Base-by-base conservation (phyloP, 2,888 invertebrate genomes). In the Alitta virens region DNA sequence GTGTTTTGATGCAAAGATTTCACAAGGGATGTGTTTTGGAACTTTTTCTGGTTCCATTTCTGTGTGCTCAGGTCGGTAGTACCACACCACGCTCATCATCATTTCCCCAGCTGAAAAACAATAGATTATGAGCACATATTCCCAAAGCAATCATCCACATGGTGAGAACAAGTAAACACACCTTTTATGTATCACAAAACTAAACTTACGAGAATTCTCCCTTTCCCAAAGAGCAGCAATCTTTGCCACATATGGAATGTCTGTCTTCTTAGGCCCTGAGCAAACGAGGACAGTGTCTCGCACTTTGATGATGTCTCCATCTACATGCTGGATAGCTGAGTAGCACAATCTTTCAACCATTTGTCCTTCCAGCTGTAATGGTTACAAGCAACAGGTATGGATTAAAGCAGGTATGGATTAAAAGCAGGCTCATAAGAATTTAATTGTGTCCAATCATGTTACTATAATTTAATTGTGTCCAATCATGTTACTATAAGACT, bases 71-170 rank as follows among this genome's bases (percentile, higher is more conserved):
- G 96, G 96, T 75, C 96, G 88, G 84, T 97, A 97, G 85, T 95
- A 97, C 97, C 97, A 97, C 70, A 96, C 85, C 65, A 97, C 85
- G 2, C 94, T 94, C 85, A 96, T 91, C 94, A 94, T 94, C 94
- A 96, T 95, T 84, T 96, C 95, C 64, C 92, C 95, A 94, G 82
- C 0, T 33, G 33, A 12, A 82, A 78, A 63, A 66, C 49, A 60
- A 14, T 56, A 54, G 16, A 40, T 23, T 46, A 61, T 23, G 18
- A 33, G n/a, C n/a, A n/a, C n/a, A n/a, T n/a, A n/a, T n/a, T n/a
- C n/a, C n/a, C n/a, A n/a, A n/a, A n/a, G n/a, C n/a, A n/a, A n/a
- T n/a, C n/a, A n/a, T n/a, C n/a, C n/a, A n/a, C n/a, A n/a, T n/a
- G n/a, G n/a, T n/a, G n/a, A n/a, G n/a, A n/a, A n/a, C n/a, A n/a